phyloP scores from a whole-genome alignment of 2,797 vertebrate genomes.

The Leptodactylus fallax region DNA sequence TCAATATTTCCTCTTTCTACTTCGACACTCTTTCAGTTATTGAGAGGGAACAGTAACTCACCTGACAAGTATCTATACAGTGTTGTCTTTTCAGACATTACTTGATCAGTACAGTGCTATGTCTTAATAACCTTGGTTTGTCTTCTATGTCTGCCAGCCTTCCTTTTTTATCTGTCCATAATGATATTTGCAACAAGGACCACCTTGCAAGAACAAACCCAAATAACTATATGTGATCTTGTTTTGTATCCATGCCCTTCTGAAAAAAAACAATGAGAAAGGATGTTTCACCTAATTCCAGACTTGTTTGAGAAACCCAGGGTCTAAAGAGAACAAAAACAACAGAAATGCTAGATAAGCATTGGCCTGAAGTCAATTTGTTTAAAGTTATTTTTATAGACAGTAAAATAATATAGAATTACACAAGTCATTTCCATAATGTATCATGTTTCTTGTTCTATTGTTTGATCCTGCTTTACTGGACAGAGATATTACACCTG shows the following conservation, averaged over 20 bases:
- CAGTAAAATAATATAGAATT: not conserved
- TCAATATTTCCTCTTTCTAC: too few relatives aligned
- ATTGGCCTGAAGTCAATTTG: not conserved
- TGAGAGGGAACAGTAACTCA: too few relatives aligned
- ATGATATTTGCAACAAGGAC: not conserved
- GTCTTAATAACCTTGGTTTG: too few relatives aligned
- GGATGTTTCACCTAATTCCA: not conserved
- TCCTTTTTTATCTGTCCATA: not conserved
- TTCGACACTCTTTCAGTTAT: too few relatives aligned
- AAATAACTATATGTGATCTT: not conserved
- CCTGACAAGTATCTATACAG: too few relatives aligned
- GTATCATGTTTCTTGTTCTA: slow-evolving; percentile 8
- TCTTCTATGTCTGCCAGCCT: too few relatives aligned
- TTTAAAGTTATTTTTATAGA: not conserved
- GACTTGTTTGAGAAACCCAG: not conserved
- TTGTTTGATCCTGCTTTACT: slow-evolving; percentile 23
- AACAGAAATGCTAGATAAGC: not conserved
- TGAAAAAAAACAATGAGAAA: not conserved
- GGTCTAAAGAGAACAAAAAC: not conserved
- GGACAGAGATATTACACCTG: slow-evolving; percentile 42
- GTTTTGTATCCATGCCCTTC: not conserved
- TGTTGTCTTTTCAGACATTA: too few relatives aligned
- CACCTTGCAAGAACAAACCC: not conserved
- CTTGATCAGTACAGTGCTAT: too few relatives aligned
- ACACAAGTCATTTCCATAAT: slow-evolving; percentile 49